A percentile compares a stretch with the other conserved stretches of the same genome.
These are phyloP conservation scores for Rhinolophus sinicus DNA, from an alignment of 2,113 vertebrate species.

Conservation along the genomic window DNA sequence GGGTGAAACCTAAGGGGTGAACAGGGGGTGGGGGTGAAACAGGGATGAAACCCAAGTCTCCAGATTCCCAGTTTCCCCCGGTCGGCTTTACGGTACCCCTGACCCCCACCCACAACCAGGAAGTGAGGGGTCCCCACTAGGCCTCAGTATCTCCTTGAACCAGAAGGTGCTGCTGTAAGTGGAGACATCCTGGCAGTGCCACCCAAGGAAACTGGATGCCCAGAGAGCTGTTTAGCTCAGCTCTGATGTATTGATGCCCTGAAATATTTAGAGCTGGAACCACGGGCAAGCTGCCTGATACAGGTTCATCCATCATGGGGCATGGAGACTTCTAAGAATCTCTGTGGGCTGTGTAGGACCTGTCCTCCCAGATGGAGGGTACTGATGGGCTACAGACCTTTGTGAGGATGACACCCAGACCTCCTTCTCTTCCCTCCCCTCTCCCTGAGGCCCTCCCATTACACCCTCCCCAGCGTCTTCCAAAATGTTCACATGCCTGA, in stretches of 20 bases:
- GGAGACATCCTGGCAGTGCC: slow-evolving; percentile 47
- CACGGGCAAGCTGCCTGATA: not conserved
- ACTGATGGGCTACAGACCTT: not conserved
- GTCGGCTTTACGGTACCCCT: too few species aligned
- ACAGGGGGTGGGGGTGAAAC: too few species aligned
- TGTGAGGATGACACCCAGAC: not conserved
- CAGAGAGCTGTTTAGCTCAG: not conserved
- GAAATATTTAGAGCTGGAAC: slow-evolving; percentile 62
- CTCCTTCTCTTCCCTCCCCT: too few species aligned
- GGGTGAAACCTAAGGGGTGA: too few species aligned
- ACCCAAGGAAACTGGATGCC: slow-evolving; percentile 38
- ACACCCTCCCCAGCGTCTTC: not conserved
- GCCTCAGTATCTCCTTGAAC: not conserved
- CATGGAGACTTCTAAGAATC: not conserved
- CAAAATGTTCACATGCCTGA: not conserved
- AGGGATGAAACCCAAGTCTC: not conserved
- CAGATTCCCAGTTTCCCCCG: not conserved
- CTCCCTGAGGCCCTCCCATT: not conserved
- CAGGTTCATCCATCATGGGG: not conserved
- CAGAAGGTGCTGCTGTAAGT: not conserved
- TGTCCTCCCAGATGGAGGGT: not conserved
- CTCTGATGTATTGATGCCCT: not conserved
- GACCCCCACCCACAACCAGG: not conserved
- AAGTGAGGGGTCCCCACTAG: not conserved
- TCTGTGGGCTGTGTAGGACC: not conserved